Percentiles rank a stretch among this genome's conserved stretches.
These are phyloP conservation scores for Lutjanus erythropterus DNA, from an alignment of 2,113 vertebrate genomes.

Conservation along the genomic window DNA sequence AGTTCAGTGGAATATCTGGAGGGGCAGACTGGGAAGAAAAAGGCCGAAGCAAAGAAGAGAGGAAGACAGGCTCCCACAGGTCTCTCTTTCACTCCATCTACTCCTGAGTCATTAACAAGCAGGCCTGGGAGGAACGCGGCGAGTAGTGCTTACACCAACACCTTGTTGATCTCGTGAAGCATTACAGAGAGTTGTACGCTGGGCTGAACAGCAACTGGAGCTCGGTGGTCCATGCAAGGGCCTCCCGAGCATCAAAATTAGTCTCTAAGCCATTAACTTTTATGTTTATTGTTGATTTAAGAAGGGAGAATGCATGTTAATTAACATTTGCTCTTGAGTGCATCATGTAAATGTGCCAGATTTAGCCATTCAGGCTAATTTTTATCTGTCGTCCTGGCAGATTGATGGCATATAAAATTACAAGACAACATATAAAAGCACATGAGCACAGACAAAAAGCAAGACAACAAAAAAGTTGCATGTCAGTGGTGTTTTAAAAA, in stretches of 20 bases:
- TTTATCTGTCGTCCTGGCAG: too few species aligned
- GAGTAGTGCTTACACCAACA: conserved; percentile 1
- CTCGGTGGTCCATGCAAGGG: background rate
- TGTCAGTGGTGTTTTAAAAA: too few species aligned
- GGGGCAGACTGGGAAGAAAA: conserved; percentile 43
- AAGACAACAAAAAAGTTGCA: too few species aligned
- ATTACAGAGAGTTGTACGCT: background rate
- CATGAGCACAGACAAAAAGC: too few species aligned
- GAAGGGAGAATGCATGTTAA: too few species aligned
- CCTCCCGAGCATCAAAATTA: conserved; percentile 9
- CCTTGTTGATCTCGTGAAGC: conserved; percentile 22
- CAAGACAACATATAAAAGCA: too few species aligned
- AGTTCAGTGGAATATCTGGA: conserved; percentile 63
- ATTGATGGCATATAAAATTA: too few species aligned
- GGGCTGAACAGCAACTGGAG: background rate
- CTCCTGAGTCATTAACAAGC: conserved; percentile 27
- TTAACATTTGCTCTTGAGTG: too few species aligned
- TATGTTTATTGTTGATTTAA: too few species aligned
- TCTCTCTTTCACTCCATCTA: conserved; percentile 47
- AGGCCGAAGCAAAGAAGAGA: conserved; percentile 36
- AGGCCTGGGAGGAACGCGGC: conserved; percentile 26
- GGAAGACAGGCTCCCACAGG: conserved; percentile 71
- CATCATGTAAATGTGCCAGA: too few species aligned
- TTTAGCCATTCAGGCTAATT: too few species aligned
- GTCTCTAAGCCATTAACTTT: background rate